Evolutionary conservation across 1,140 invertebrate species (phyloP).

Genomic region (Trichonephila clavata): DNA sequence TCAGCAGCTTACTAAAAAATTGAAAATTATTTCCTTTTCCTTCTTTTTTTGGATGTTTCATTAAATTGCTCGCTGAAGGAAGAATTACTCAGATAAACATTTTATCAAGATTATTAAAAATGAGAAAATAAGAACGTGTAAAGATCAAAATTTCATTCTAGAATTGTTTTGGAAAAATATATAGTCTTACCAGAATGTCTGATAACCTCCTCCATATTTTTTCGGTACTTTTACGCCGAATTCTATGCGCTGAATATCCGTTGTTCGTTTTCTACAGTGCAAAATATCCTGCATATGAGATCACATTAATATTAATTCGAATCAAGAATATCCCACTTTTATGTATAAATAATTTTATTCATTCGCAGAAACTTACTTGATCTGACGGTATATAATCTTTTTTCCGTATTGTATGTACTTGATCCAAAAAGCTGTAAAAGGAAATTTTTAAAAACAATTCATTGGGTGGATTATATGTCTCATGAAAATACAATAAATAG

Average conservation of each 20-base stretch:
- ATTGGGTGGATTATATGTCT: background rate
- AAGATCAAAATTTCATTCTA: background rate
- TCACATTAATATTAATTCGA: slow-evolving; percentile 19
- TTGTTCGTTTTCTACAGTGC: slow-evolving; percentile 86
- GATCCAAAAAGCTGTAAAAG: slow-evolving; percentile 86
- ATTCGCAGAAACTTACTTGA: slow-evolving; percentile 79
- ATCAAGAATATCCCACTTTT: background rate
- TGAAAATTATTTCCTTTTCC: no score
- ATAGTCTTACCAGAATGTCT: slow-evolving; percentile 84
- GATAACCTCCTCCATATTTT: slow-evolving; percentile 85
- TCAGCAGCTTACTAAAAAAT: no score
- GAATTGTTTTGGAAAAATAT: background rate
- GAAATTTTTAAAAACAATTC: background rate
- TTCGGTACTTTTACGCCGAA: slow-evolving; percentile 87
- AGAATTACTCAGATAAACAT: no score
- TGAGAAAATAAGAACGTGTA: no score
- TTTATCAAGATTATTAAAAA: no score
- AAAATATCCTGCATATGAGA: slow-evolving; percentile 84
- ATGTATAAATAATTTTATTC: background rate
- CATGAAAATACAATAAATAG: no score
- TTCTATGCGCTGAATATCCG: slow-evolving; percentile 87
- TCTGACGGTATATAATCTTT: slow-evolving; percentile 85
- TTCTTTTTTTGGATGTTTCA: no score
- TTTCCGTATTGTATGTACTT: slow-evolving; percentile 84
- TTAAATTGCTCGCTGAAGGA: no score